phyloP scores from a whole-genome alignment of 2,888 invertebrate genomes.

The Nephrocerus scutellatus region DNA sequence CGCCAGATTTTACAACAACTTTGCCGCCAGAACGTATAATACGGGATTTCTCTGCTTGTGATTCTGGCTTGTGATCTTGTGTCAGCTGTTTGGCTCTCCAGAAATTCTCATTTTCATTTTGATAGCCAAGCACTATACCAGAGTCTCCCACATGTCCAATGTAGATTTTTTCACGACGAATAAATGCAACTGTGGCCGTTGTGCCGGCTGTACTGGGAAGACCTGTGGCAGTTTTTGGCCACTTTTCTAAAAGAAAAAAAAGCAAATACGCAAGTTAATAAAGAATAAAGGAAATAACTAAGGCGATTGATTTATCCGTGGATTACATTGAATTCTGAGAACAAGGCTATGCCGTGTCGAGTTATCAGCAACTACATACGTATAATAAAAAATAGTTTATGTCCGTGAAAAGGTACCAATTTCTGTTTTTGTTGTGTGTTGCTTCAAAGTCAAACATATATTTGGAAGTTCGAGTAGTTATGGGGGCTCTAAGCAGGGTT shows the following conservation, averaged over 20 bases:
- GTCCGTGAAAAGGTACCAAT: too few relatives aligned
- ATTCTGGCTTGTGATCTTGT: slow-evolving; percentile 93
- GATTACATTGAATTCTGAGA: too few relatives aligned
- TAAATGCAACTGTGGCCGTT: slow-evolving; percentile 92
- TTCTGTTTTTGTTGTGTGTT: too few relatives aligned
- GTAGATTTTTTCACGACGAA: slow-evolving; percentile 88
- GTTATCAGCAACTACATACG: too few relatives aligned
- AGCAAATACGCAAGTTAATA: too few relatives aligned
- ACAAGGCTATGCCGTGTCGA: too few relatives aligned
- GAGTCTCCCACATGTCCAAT: slow-evolving; percentile 99
- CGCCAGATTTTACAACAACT: slow-evolving; percentile 71
- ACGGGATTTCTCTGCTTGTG: slow-evolving; percentile 69
- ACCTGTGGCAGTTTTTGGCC: slow-evolving; percentile 95
- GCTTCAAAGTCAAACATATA: too few relatives aligned
- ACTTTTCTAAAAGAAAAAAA: slow-evolving; percentile 62
- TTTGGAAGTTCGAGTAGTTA: too few relatives aligned
- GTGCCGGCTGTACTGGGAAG: slow-evolving; percentile 95
- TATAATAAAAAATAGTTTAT: too few relatives aligned
- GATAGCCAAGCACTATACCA: slow-evolving; percentile 81
- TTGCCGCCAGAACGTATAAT: slow-evolving; percentile 77
- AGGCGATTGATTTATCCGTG: too few relatives aligned
- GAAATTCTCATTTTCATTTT: slow-evolving; percentile 60
- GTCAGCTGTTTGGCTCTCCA: slow-evolving; percentile 81
- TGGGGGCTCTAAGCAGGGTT: too few relatives aligned
- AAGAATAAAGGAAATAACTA: too few relatives aligned